phyloP scores from a whole-genome alignment of 2,888 invertebrate species.

The Drosophila fulvimacula region DNA sequence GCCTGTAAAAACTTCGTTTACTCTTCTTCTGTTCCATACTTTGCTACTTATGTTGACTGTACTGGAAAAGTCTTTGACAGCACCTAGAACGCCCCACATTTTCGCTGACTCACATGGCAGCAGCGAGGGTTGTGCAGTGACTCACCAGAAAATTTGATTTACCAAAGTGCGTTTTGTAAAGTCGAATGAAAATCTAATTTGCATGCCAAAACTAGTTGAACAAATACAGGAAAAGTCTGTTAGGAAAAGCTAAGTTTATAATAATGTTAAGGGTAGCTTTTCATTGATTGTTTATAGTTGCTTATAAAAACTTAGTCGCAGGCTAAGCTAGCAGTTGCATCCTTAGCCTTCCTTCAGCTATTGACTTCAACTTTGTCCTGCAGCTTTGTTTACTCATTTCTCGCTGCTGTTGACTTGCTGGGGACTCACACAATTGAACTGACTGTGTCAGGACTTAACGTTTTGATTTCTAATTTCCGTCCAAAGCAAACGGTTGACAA shows the following conservation, averaged over 20 bases:
- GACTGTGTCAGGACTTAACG: conserved; percentile 35
- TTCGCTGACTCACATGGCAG: conserved; percentile 45
- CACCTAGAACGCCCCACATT: conserved; percentile 28
- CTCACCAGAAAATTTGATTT: conserved; percentile 33
- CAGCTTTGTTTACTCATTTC: background rate
- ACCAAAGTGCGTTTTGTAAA: conserved; percentile 30
- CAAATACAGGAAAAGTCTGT: background rate
- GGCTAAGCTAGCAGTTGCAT: background rate
- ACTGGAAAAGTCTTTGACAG: conserved; percentile 27
- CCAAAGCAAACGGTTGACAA: conserved; percentile 42
- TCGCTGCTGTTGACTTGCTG: conserved; percentile 1
- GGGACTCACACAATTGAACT: conserved; percentile 24
- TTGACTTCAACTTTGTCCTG: background rate
- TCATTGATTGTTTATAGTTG: background rate
- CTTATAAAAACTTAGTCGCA: background rate
- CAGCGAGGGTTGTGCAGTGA: conserved; percentile 36
- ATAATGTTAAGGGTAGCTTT: background rate
- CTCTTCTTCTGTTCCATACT: background rate
- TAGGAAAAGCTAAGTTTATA: background rate
- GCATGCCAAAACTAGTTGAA: conserved; percentile 29
- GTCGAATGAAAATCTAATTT: conserved; percentile 29
- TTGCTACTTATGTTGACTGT: conserved; percentile 29
- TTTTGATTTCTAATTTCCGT: conserved; percentile 68
- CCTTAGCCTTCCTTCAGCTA: background rate
- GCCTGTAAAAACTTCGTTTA: background rate